Evolutionary conservation across 64 coral and sea anemone species (phyloP).

Genomic region (Cladopsammia gracilis): DNA sequence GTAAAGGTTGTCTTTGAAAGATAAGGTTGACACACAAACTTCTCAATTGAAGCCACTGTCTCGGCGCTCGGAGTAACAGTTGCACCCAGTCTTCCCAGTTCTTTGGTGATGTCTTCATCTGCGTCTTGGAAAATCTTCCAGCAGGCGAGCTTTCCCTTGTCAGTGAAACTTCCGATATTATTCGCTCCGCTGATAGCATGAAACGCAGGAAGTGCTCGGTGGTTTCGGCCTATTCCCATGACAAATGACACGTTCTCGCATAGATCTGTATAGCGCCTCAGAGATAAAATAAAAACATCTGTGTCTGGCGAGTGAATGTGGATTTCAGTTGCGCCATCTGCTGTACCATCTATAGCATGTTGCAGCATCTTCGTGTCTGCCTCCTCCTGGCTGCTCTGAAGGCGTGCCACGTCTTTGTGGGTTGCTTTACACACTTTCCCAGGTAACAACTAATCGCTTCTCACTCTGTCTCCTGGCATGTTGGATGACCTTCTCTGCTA

Average conservation of each 20-base stretch:
- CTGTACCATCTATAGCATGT: slow-evolving; percentile 44
- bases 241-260: slow-evolving; percentile 29
- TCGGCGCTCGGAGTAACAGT: neutral
- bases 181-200: neutral
- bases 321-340: slow-evolving; percentile 28
- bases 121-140: slow-evolving; percentile 42
- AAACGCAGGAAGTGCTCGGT: slow-evolving; percentile 32
- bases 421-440: neutral
- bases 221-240: neutral
- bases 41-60: slow-evolving; percentile 27
- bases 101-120: neutral
- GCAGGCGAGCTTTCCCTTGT: slow-evolving; percentile 17
- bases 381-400: slow-evolving; percentile 44
- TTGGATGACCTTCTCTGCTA: no score
- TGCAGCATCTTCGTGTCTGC: slow-evolving; percentile 38
- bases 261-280: neutral
- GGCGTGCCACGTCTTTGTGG: slow-evolving; percentile 23
- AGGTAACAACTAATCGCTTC: no score
- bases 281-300: slow-evolving; percentile 36
- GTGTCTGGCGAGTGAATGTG: slow-evolving; percentile 51
- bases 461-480: no score
- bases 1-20: slow-evolving; percentile 23
- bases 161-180: slow-evolving; percentile 3
- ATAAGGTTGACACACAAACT: slow-evolving; percentile 39
- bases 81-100: neutral